A percentile compares a stretch with the other conserved stretches of the same genome.
Evolutionary conservation across 2,797 vertebrate species (phyloP).

Genomic region (Chiroxiphia lanceolata): DNA sequence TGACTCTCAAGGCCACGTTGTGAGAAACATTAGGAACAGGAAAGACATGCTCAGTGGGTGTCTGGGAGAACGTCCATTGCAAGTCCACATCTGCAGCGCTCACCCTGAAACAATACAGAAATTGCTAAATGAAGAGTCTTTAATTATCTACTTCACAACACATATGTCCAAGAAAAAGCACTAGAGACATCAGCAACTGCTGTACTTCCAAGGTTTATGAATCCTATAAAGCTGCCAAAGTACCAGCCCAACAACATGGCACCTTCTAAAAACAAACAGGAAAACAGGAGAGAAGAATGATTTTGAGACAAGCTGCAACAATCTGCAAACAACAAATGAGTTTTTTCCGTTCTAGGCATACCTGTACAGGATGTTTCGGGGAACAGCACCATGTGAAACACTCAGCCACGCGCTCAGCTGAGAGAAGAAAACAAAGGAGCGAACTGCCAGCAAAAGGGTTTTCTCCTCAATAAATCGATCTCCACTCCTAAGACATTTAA

Average conservation of each 20-base stretch:
- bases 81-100: constrained; percentile 93
- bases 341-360: constrained; percentile 50
- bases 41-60: constrained; percentile 94
- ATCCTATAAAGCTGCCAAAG: neutral
- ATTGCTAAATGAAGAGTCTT: neutral
- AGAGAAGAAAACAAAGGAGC: constrained; percentile 98
- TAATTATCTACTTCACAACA: neutral
- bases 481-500: constrained; percentile 81
- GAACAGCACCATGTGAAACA: constrained; percentile 96
- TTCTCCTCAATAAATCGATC: constrained; percentile 97
- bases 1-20: constrained; percentile 94
- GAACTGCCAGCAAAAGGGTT: constrained; percentile 92
- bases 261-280: neutral
- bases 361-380: constrained; percentile 98
- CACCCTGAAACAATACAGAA: constrained; percentile 81
- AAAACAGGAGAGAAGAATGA: neutral
- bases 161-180: neutral
- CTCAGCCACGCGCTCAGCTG: constrained; percentile 99
- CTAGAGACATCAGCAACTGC: neutral
- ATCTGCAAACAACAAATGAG: neutral
- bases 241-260: neutral
- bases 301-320: neutral
- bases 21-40: constrained; percentile 95
- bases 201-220: neutral
- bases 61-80: constrained; percentile 94